Conservation (phyloP, 2,113 vertebrate species). For the Casuarius casuarius region DNA sequence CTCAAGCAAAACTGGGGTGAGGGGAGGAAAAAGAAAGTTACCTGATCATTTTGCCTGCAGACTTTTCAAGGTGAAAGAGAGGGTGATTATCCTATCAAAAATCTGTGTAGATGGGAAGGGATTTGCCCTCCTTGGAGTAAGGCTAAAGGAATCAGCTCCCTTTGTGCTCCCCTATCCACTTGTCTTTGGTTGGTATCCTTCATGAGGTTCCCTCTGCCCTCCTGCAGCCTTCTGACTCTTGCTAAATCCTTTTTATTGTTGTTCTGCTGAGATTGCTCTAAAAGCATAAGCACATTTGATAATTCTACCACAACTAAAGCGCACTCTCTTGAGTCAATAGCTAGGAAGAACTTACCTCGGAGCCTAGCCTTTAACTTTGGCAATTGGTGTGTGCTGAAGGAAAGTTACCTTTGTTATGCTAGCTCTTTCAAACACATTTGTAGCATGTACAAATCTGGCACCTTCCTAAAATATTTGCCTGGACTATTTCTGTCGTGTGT, state of each 20-base stretch:
- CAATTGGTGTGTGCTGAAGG: not conserved
- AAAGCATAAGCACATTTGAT: not conserved
- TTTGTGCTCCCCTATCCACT: not conserved
- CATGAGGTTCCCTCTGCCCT: not conserved
- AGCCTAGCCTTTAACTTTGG: not conserved
- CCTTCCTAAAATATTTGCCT: not conserved
- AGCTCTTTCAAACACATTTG: not conserved
- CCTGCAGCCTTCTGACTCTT: not conserved
- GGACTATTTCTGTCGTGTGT: not conserved
- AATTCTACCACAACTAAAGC: not conserved
- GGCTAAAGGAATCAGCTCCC: not conserved
- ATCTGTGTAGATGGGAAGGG: not conserved
- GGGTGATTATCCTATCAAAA: not conserved
- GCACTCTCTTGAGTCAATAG: not conserved
- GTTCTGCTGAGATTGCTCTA: not conserved
- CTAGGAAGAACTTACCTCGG: not conserved
- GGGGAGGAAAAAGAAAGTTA: not conserved
- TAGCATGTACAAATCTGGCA: not conserved
- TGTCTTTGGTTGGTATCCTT: not conserved
- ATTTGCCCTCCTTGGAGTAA: not conserved
- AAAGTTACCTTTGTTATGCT: not conserved
- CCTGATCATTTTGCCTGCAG: not conserved
- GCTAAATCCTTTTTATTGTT: not conserved
- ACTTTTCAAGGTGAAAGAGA: not conserved
- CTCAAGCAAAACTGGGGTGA: rapidly evolving